These are phyloP conservation scores for Macroramphosus scolopax DNA, from an alignment of 2,797 vertebrate species.

Conservation along the genomic window DNA sequence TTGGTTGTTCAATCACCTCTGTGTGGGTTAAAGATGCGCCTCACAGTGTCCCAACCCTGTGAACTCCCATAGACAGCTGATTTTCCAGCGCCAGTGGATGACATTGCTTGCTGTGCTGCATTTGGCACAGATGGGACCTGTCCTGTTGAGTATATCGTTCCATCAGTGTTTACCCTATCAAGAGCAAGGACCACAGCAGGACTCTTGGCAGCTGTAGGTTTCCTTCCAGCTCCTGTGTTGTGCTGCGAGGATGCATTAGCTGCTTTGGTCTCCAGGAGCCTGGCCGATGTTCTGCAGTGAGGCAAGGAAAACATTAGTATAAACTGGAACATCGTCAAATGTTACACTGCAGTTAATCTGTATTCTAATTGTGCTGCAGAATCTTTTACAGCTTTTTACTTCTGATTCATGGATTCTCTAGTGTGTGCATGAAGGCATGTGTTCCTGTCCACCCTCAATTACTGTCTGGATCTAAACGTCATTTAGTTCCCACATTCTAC, in stretches of 20 bases:
- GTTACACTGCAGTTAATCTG: conserved; percentile 1
- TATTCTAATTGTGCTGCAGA: too few species aligned
- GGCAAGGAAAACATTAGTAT: conserved; percentile 19
- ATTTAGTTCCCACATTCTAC: conserved; percentile 29
- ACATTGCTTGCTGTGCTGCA: conserved; percentile 76
- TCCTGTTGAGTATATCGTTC: conserved; percentile 68
- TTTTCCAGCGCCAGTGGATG: conserved; percentile 72
- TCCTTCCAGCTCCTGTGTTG: conserved; percentile 70
- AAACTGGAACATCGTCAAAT: neutral
- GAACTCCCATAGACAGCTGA: conserved; percentile 44
- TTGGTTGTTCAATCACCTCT: conserved; percentile 60
- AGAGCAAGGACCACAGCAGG: conserved; percentile 84
- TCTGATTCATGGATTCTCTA: conserved; percentile 7
- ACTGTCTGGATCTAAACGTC: conserved; percentile 28
- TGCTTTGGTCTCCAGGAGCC: conserved; percentile 82
- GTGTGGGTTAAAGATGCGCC: conserved; percentile 79
- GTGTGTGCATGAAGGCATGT: conserved; percentile 6
- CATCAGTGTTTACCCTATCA: conserved; percentile 79
- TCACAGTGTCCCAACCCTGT: conserved; percentile 75
- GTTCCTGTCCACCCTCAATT: conserved; percentile 22
- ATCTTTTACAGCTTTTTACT: conserved; percentile 1
- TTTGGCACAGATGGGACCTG: conserved; percentile 67
- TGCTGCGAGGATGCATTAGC: conserved; percentile 70
- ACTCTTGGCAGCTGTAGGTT: conserved; percentile 66
- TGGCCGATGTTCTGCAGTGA: conserved; percentile 85